Percentiles rank a stretch among this genome's conserved stretches.
Conservation (phyloP, 1,140 invertebrate genomes). For the Mylabris phalerata region DNA sequence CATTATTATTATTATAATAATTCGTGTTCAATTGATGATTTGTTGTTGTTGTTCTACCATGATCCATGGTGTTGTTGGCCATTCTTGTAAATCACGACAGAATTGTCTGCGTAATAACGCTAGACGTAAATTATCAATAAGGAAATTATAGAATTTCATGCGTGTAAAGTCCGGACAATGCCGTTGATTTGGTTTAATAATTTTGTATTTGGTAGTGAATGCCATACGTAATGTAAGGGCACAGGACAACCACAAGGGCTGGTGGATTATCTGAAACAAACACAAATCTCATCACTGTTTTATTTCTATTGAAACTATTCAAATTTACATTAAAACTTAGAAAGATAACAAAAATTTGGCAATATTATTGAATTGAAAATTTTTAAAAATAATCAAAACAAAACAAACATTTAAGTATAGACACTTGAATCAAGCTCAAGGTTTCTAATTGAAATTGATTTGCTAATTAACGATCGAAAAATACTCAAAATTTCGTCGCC, state of each 20-base stretch:
- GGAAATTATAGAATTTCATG: slow-evolving; percentile 28
- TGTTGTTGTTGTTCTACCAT: neutral
- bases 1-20: neutral
- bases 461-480: too few species aligned
- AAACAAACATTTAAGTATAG: too few species aligned
- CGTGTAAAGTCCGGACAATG: slow-evolving; percentile 27
- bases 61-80: slow-evolving; percentile 34
- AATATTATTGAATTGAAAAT: too few species aligned
- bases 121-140: slow-evolving; percentile 16
- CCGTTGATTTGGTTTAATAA: slow-evolving; percentile 14
- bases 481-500: too few species aligned
- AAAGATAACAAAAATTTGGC: too few species aligned
- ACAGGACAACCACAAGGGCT: slow-evolving; percentile 21
- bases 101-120: slow-evolving; percentile 36
- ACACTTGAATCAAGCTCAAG: too few species aligned
- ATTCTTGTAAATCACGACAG: slow-evolving; percentile 38
- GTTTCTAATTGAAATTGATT: too few species aligned
- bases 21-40: slow-evolving; percentile 11
- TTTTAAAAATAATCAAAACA: too few species aligned
- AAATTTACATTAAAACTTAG: neutral
- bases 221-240: slow-evolving; percentile 29
- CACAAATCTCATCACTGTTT: too few species aligned
- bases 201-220: slow-evolving; percentile 17
- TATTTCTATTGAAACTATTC: neutral
- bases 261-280: slow-evolving; percentile 30